phyloP scores from a whole-genome alignment of 2,113 vertebrate species.

The Gymnocephalus cernua region DNA sequence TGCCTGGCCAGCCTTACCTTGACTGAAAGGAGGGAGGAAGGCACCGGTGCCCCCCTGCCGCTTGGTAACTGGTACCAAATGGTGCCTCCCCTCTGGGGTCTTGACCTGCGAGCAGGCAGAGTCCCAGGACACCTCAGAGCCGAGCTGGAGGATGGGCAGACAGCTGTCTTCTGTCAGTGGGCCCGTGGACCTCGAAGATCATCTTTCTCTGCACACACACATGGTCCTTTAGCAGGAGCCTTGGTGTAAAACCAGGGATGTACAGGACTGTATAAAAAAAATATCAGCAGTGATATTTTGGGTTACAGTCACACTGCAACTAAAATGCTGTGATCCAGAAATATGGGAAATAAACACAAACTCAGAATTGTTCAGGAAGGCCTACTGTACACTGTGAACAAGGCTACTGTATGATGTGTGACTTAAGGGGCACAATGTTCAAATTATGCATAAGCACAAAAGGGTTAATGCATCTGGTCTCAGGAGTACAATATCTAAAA shows the following conservation, averaged over 20 bases:
- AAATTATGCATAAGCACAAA: too few relatives aligned
- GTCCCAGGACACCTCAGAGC: slow-evolving; percentile 80
- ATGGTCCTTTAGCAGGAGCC: slow-evolving; percentile 26
- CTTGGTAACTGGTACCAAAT: slow-evolving; percentile 85
- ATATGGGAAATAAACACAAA: too few relatives aligned
- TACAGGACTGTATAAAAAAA: not conserved
- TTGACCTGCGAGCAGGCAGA: slow-evolving; percentile 78
- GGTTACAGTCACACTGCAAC: not conserved
- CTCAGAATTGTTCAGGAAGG: too few relatives aligned
- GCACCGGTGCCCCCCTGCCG: slow-evolving; percentile 69
- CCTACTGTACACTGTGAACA: too few relatives aligned
- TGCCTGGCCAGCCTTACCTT: slow-evolving; percentile 63
- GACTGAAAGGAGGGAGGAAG: slow-evolving; percentile 69
- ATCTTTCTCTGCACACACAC: slow-evolving; percentile 19
- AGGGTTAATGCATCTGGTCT: not conserved
- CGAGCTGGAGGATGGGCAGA: slow-evolving; percentile 79
- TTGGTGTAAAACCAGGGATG: slow-evolving; percentile 2
- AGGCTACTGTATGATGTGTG: too few relatives aligned
- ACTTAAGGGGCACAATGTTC: too few relatives aligned
- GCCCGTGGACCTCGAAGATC: slow-evolving; percentile 48
- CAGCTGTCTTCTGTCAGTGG: slow-evolving; percentile 86
- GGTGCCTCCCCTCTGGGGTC: slow-evolving; percentile 80
- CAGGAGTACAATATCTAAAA: not conserved
- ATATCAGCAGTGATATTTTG: not conserved
- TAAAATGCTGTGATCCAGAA: not conserved